Base-by-base conservation (phyloP, 2,113 vertebrate species). In the Scophthalmus maximus region DNA sequence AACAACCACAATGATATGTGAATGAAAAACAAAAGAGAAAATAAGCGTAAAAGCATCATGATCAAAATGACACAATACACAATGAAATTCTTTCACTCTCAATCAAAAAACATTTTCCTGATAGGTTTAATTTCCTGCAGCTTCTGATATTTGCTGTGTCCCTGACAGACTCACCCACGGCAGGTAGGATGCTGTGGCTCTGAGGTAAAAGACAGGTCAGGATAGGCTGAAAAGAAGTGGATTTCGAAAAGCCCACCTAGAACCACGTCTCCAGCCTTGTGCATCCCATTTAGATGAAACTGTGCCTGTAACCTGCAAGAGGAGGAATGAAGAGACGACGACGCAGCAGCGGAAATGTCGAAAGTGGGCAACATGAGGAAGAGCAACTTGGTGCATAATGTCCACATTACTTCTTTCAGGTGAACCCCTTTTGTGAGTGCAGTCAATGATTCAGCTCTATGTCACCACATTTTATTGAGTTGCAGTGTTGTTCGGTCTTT, bases 231-330 rank as follows among this genome's bases (percentile, higher is more conserved):
- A 30, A 73, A 73, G 7, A 76, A 84, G 44, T 87, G 62, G 1
- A 78, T 11, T 49, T 36, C 6, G 70, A 89, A 89, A 7, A 89
- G 18, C 1, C 87, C 87, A 38, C 87, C 87, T 1, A 89, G 32
- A 23, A 86, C 15, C 15, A 89, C 60, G 76, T 89, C 81, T 51
- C 85, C 87, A 42, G 55, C 1, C 27, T 76, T 79, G 38, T 86
- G 78, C 56, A 89, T 73, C 18, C 67, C 76, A 42, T 84, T 89
- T 4, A 82, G 67, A 50, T 73, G 14, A 80, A 89, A 89, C 11
- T 68, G 50, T 52, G 59, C 27, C 23, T 27, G 78, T 73, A 82
- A 59, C 5, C 14, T 34, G 29, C 87, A 89, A 1, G 62, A 46
- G 4, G 55, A 51, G 5, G 82, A 70, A 44, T 49, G 9, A n/a